Conservation (phyloP, 2,888 invertebrate genomes). For the Isoperla grammatica region DNA sequence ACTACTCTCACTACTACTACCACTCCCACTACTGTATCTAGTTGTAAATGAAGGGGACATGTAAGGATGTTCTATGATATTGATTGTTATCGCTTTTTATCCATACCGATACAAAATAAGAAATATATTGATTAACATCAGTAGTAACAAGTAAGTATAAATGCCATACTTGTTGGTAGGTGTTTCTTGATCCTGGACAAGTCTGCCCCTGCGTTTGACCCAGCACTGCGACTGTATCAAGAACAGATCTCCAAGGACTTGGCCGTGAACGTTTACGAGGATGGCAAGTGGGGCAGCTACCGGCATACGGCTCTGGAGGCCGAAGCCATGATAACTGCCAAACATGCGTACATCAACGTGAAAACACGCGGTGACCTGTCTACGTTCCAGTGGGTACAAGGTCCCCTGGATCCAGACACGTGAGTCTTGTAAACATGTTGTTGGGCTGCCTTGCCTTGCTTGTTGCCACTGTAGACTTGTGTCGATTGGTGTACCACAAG, state of each 20-base stretch:
- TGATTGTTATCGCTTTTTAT: too few species aligned
- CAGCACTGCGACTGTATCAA: conserved; percentile 58
- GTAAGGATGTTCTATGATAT: too few species aligned
- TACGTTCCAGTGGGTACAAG: conserved; percentile 78
- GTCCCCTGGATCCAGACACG: conserved; percentile 43
- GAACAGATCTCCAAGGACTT: conserved; percentile 66
- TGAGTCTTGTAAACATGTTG: background rate
- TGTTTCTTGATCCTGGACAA: conserved; percentile 52
- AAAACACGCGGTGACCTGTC: conserved; percentile 78
- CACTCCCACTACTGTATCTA: too few species aligned
- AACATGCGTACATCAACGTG: conserved; percentile 74
- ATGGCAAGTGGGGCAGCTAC: conserved; percentile 72
- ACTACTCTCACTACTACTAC: too few species aligned
- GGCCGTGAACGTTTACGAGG: conserved; percentile 68
- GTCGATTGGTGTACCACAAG: too few species aligned
- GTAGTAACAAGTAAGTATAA: too few species aligned
- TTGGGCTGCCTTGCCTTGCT: too few species aligned
- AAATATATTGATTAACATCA: too few species aligned
- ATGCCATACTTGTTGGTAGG: too few species aligned
- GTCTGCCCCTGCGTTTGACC: conserved; percentile 59
- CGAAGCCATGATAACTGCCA: conserved; percentile 44
- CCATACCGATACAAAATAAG: too few species aligned
- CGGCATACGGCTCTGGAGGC: conserved; percentile 68
- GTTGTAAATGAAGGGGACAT: too few species aligned
- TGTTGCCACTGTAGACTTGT: too few species aligned